Conservation (phyloP, 2,797 vertebrate species). For the Scarus forsteni region DNA sequence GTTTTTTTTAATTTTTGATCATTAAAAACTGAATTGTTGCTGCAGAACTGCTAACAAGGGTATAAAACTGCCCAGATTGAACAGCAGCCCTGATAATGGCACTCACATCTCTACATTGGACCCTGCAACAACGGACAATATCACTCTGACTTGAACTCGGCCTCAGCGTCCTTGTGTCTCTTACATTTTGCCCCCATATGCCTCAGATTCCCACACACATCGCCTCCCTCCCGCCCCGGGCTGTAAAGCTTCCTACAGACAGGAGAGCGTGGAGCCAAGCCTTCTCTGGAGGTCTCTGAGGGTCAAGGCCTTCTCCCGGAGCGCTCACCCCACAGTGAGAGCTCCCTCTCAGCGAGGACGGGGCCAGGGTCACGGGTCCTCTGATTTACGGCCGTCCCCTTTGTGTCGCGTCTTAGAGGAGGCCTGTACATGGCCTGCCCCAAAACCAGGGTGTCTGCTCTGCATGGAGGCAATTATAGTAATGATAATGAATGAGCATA, state of each 20-base stretch:
- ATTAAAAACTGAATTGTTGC: no score
- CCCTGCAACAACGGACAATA: conserved; percentile 36
- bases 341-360: conserved; percentile 72
- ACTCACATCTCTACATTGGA: conserved; percentile 14
- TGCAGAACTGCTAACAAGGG: no score
- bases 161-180: conserved; percentile 47
- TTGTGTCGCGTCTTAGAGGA: conserved; percentile 67
- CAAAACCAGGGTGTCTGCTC: conserved; percentile 64
- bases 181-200: conserved; percentile 74
- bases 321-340: conserved; percentile 66
- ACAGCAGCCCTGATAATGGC: background rate
- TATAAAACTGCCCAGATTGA: no score
- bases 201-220: conserved; percentile 85
- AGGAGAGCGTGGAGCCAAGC: conserved; percentile 70
- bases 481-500: conserved; percentile 73
- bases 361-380: conserved; percentile 76
- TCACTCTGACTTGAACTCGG: conserved; percentile 60
- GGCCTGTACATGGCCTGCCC: conserved; percentile 55
- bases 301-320: conserved; percentile 79
- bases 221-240: conserved; percentile 58
- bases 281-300: conserved; percentile 70
- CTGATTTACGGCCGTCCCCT: conserved; percentile 77
- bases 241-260: conserved; percentile 71
- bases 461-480: conserved; percentile 72
- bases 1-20: no score